Evolutionary conservation across 2,888 invertebrate species (phyloP).

Genomic region (Charanyca ferruginea): DNA sequence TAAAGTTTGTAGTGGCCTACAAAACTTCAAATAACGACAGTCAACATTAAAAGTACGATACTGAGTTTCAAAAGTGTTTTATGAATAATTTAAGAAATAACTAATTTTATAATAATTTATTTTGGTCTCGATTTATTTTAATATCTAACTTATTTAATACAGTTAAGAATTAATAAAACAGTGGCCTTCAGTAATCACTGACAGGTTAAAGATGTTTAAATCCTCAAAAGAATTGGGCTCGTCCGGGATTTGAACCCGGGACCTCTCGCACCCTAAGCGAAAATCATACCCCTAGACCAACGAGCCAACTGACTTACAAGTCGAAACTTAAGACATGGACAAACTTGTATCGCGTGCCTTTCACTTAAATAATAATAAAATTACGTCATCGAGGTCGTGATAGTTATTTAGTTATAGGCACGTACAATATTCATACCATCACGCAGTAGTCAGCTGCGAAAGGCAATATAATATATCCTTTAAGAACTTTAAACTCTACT

Average conservation of each 20-base stretch:
- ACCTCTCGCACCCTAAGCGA: conserved; percentile 91
- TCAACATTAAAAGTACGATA: no score
- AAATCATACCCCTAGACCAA: conserved; percentile 90
- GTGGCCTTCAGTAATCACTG: no score
- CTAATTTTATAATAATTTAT: no score
- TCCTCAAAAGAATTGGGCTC: conserved; percentile 80
- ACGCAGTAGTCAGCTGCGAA: not conserved
- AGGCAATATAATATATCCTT: no score
- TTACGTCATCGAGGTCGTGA: not conserved
- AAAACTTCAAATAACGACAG: not conserved
- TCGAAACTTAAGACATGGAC: conserved; percentile 12
- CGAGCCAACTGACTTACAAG: conserved; percentile 72
- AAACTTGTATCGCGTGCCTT: not conserved
- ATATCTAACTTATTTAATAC: no score
- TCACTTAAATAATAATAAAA: conserved; percentile 11
- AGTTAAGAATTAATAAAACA: no score
- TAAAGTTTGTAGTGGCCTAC: not conserved
- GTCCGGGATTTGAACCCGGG: conserved; percentile 91
- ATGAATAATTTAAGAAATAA: no score
- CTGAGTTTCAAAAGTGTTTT: no score
- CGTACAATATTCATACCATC: not conserved
- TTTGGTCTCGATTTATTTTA: no score
- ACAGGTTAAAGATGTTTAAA: not conserved
- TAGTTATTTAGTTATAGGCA: not conserved
- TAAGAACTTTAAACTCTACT: no score